Evolutionary conservation across 2,797 vertebrate genomes (phyloP), one percentile per base, ranked within the genome.

Genomic region (Otus scops): DNA sequence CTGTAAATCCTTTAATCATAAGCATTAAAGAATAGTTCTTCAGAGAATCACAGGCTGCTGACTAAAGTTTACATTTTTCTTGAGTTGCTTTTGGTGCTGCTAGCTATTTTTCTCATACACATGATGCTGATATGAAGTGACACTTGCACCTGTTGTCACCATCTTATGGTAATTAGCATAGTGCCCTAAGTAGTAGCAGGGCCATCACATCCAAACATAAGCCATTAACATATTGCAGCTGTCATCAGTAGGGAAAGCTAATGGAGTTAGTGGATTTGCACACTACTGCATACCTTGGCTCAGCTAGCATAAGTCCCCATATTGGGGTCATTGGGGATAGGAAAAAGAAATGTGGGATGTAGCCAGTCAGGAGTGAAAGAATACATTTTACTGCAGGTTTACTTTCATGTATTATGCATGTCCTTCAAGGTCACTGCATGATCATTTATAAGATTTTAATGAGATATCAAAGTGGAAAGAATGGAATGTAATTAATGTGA

Each of bases 381-480:
- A 98, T 98, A 98, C 98, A 98, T 98, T 98, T 98, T 98, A 98
- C 98, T 97, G 97, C 97, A 98, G 98, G 98, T 98, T 98, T 98
- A 98, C 98, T 98, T 98, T 98, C 98, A 98, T 98, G 98, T 98
- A 98, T 98, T 98, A 98, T 98, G 98, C 98, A 98, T 98, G 94
- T 96, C 93, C 97, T 98, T 98, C 98, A 98, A 98, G 98, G 98
- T 98, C 98, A 98, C 97, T 94, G 98, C 98, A 93, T 98, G 98
- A 98, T 98, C 98, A 98, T 98, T 98, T 98, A 98, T 98, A 98
- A 98, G 98, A 98, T 98, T 98, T 98, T 98, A 98, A 98, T 98
- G 98, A 98, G 98, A 98, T 98, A 98, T 98, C 98, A 98, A 98
- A 98, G 98, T 94, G 81, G 97, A 98, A 98, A 98, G 97, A 98